phyloP scores from a whole-genome alignment of 2,797 vertebrate species.

The Amniataba percoides region DNA sequence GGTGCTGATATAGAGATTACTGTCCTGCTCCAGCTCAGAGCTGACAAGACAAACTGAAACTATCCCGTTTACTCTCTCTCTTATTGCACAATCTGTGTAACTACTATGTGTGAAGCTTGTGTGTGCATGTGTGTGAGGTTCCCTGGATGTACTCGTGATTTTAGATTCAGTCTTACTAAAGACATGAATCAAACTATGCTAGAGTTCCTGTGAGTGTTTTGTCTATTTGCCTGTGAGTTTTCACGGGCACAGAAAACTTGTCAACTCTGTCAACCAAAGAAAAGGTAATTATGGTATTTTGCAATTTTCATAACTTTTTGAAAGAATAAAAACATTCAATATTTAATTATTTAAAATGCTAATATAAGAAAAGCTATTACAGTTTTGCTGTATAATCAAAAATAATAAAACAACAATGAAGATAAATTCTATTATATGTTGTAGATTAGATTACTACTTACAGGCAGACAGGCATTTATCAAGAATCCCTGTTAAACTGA shows the following conservation, averaged over 20 bases:
- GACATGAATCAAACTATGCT: conserved; percentile 5
- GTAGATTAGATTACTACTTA: background rate
- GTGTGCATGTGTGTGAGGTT: background rate
- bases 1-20: conserved; percentile 46
- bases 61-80: conserved; percentile 4
- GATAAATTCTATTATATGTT: too few relatives aligned
- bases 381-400: background rate
- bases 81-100: conserved; percentile 14
- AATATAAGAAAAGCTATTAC: too few relatives aligned
- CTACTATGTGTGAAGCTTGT: background rate
- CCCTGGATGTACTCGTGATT: conserved; percentile 7
- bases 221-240: background rate
- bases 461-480: background rate
- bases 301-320: background rate
- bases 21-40: conserved; percentile 16
- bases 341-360: background rate
- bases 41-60: conserved; percentile 23
- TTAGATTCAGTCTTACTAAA: background rate
- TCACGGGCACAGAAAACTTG: too few relatives aligned
- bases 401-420: too few relatives aligned
- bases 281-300: background rate
- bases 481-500: background rate
- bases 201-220: background rate
- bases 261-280: background rate
- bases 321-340: background rate